Conservation (phyloP, 37 sponge, comb jelly and placozoan species). For the Oscarella lobularis region DNA sequence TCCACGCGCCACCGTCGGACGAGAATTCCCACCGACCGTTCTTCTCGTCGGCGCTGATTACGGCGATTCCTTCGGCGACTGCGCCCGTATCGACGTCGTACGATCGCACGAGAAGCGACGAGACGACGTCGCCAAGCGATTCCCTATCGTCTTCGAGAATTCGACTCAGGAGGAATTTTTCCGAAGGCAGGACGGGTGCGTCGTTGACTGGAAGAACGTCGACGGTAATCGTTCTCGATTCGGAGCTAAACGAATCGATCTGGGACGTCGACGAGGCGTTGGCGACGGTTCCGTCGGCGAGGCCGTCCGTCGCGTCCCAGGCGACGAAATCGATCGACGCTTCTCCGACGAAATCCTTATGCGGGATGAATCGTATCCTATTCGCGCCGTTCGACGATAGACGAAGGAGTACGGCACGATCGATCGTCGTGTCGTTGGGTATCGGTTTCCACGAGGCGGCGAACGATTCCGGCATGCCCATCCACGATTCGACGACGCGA, state of each 20-base stretch:
- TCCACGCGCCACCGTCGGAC: conserved; percentile 51
- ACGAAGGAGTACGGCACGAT: conserved; percentile 37
- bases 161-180: conserved; percentile 27
- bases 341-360: conserved; percentile 46
- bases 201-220: conserved; percentile 51
- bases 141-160: conserved; percentile 44
- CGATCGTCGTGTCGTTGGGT: conserved; percentile 12
- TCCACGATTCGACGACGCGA: not conserved
- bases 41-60: conserved; percentile 32
- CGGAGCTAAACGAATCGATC: conserved; percentile 54
- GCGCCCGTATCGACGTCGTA: conserved; percentile 44
- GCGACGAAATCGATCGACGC: conserved; percentile 41
- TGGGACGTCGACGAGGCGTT: conserved; percentile 24
- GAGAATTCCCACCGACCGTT: conserved; percentile 73
- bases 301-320: conserved; percentile 57
- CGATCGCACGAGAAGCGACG: conserved; percentile 21
- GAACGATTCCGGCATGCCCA: not conserved
- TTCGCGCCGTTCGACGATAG: conserved; percentile 1
- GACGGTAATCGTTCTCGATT: conserved; percentile 11
- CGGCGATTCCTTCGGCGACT: conserved; percentile 22
- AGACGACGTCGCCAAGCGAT: conserved; percentile 45
- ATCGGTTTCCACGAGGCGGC: conserved; percentile 49
- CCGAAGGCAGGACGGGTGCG: conserved; percentile 56
- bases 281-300: conserved; percentile 37
- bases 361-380: conserved; percentile 59